Conservation (phyloP, 2,888 invertebrate genomes). For the Spodoptera exigua region DNA sequence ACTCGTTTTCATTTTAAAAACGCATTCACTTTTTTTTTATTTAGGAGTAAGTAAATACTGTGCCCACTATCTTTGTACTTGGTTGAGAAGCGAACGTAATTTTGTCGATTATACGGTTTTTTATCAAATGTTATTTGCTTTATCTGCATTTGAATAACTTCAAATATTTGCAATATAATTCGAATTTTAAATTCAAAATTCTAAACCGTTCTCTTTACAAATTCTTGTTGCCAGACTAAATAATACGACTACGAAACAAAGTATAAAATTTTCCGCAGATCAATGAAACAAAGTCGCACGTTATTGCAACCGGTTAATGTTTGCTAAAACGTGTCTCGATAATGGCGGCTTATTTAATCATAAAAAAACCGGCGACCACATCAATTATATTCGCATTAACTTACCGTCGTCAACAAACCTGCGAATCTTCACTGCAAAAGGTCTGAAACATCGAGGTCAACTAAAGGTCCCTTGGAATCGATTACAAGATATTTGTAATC, state of each 20-base stretch:
- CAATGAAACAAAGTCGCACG: neutral
- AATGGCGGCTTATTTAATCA: conserved; percentile 17
- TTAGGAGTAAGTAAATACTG: conserved; percentile 27
- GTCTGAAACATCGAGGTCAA: conserved; percentile 44
- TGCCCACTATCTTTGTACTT: conserved; percentile 28
- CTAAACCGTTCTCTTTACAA: too few species aligned
- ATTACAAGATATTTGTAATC: conserved; percentile 44
- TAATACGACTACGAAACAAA: neutral
- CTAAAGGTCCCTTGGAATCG: conserved; percentile 40
- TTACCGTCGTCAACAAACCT: conserved; percentile 30
- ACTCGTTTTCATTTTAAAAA: conserved; percentile 49
- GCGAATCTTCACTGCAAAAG: conserved; percentile 31
- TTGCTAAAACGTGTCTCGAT: conserved; percentile 9
- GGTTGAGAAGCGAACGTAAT: conserved; percentile 28
- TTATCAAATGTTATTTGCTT: conserved; percentile 14
- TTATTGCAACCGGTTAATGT: conserved; percentile 23
- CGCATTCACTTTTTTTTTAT: conserved; percentile 37
- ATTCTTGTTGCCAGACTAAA: neutral
- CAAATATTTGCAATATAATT: neutral
- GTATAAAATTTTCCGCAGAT: conserved; percentile 21
- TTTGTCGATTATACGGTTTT: conserved; percentile 17
- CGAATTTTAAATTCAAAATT: neutral
- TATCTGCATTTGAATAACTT: too few species aligned
- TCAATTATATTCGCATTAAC: conserved; percentile 46
- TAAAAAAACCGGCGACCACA: conserved; percentile 24